Base-by-base conservation (phyloP, 2,888 invertebrate species). In the Pyrrhopygopsis socrates region DNA sequence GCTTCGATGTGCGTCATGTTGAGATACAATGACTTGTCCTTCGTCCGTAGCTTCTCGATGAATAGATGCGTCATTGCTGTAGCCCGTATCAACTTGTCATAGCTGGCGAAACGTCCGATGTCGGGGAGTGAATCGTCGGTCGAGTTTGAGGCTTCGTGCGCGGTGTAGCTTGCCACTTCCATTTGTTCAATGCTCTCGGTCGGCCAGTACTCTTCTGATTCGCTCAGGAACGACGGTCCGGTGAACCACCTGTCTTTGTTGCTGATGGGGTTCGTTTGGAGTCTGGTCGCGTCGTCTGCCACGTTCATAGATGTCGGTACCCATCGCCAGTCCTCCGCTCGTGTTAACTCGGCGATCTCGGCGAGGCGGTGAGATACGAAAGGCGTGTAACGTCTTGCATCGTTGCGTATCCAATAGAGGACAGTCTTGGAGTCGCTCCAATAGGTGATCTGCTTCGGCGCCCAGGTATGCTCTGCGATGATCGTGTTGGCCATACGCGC, bases 351-450 rank as follows among this genome's bases (percentile, higher is more conserved):
- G n/a, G 73, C 80, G 6, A 88, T 87, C 27, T 88, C 85, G 1
- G 76, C 87, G 13, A 89, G 63, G 22, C 91, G 67, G n/a, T 91
- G 86, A 0, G 87, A 80, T 8, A 91, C 87, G 76, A 83, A 89
- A 0, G 85, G 79, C 4, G 68, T 84, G 30, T 83, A 84, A 0
- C 30, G n/a, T 2, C 79, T 27, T 0, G 74, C 54, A 8, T 87
- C 85, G 20, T 79, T 76, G 20, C 81, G 45, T 1, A 92, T 78
- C 91, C 89, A 91, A 4, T 71, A 30, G 0, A 88, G 18, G 1
- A 85, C 82, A 0, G 88, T 84, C 0, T 15, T 79, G 0, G 87
- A 85, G 77, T 89, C 91, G 4, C 74, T 87, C 89, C 88, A 90
- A 20, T 73, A 88, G 6, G 11, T 60, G 45, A 73, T 76, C 30